These are phyloP conservation scores for Lamellibrachia luymesi DNA, from an alignment of 1,140 invertebrate species.

Conservation along the genomic window DNA sequence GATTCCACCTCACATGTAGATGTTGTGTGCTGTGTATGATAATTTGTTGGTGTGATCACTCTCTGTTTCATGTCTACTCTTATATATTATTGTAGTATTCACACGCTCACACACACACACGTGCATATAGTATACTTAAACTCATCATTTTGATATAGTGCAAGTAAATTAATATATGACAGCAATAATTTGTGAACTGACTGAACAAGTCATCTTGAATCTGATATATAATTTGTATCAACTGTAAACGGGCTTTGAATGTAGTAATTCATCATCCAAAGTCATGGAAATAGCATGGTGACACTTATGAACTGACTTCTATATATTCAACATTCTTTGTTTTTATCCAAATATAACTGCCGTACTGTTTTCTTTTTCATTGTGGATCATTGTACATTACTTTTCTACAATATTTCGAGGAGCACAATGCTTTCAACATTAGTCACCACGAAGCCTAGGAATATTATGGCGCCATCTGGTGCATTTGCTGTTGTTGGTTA, in stretches of 20 bases:
- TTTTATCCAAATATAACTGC: too few relatives aligned
- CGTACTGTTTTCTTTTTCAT: background rate
- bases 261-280: background rate
- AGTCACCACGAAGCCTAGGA: background rate
- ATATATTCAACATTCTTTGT: background rate
- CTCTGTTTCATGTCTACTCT: background rate
- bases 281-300: background rate
- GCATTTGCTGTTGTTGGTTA: background rate
- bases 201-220: background rate
- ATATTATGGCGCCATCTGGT: background rate
- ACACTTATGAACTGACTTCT: background rate
- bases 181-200: background rate
- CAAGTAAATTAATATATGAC: background rate
- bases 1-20: too few relatives aligned
- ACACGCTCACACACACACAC: too few relatives aligned
- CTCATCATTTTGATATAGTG: too few relatives aligned
- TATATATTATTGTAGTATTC: background rate
- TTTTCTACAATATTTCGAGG: background rate
- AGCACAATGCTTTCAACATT: background rate
- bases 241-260: background rate
- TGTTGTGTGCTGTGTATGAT: background rate
- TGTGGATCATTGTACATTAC: background rate
- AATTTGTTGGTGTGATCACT: background rate
- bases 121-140: too few relatives aligned
- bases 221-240: background rate